Conservation (phyloP, 2,888 invertebrate species). For the Eupeodes luniger region DNA sequence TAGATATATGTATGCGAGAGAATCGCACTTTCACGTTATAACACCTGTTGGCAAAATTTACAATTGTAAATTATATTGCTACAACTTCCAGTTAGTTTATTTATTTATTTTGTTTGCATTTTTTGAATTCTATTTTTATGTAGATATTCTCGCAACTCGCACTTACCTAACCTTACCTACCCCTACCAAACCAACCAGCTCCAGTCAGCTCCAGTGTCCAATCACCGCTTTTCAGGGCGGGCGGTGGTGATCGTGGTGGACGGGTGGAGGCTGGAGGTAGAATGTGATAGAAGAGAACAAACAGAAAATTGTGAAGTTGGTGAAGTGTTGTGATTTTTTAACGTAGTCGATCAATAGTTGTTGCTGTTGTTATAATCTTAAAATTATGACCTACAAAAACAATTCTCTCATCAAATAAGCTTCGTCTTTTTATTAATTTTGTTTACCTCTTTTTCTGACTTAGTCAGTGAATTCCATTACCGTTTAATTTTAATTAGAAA, state of each 20-base stretch:
- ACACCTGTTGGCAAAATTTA: slow-evolving; percentile 66
- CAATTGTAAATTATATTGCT: slow-evolving; percentile 64
- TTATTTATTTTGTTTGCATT: slow-evolving; percentile 43
- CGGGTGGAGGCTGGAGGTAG: background rate
- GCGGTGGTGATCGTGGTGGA: background rate
- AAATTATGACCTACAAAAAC: slow-evolving; percentile 20
- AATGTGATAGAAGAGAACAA: slow-evolving; percentile 6
- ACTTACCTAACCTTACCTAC: background rate
- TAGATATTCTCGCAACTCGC: slow-evolving; percentile 24
- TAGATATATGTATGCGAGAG: slow-evolving; percentile 2
- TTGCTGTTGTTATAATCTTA: background rate
- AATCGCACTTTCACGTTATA: slow-evolving; percentile 56
- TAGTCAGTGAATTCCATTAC: background rate
- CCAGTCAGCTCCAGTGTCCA: slow-evolving; percentile 8
- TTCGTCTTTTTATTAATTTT: slow-evolving; percentile 14
- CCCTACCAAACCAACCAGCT: background rate
- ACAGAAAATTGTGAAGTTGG: background rate
- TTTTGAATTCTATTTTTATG: slow-evolving; percentile 57
- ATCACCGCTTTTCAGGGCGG: background rate
- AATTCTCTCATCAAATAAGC: slow-evolving; percentile 9
- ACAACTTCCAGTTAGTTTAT: slow-evolving; percentile 57
- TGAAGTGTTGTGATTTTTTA: slow-evolving; percentile 7
- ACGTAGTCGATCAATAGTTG: background rate
- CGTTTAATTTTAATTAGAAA: background rate
- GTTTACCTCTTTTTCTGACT: background rate